These are phyloP conservation scores for Diprion similis DNA, from an alignment of 1,140 invertebrate species.

Conservation along the genomic window DNA sequence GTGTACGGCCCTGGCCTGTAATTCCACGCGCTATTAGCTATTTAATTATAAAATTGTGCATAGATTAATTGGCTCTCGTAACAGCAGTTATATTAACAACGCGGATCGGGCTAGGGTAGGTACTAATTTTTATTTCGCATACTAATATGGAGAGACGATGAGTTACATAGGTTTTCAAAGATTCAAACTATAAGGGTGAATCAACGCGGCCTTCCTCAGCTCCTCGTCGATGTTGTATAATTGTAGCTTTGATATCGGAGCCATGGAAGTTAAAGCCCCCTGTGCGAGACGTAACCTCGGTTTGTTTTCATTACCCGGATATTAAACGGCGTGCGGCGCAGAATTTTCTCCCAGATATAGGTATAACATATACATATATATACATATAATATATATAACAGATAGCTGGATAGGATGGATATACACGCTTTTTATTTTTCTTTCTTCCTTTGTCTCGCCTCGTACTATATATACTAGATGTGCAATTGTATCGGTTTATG, in stretches of 20 bases:
- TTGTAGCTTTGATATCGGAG: no score
- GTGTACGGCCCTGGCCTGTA: conserved; percentile 54
- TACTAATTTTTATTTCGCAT: conserved; percentile 27
- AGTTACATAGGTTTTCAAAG: not conserved
- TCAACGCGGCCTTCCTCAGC: no score
- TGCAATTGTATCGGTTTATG: not conserved
- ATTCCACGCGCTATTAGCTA: conserved; percentile 61
- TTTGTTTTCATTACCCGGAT: no score
- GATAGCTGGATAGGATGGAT: not conserved
- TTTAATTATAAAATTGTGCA: conserved; percentile 63
- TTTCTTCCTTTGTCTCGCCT: not conserved
- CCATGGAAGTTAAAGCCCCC: no score
- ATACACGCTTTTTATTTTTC: not conserved
- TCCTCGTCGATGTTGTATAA: no score
- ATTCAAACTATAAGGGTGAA: no score
- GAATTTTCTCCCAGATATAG: no score
- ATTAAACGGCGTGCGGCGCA: no score
- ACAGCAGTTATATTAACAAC: conserved; percentile 53
- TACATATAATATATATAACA: not conserved
- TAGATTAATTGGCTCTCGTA: conserved; percentile 62
- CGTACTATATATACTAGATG: not conserved
- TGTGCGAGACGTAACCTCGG: no score
- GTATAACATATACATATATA: no score
- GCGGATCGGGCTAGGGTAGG: conserved; percentile 26
- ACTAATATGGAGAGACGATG: conserved; percentile 24